Percentiles rank a stretch among this genome's conserved stretches.
Conservation (phyloP, 1,140 invertebrate genomes). For the Trichogramma pretiosum region DNA sequence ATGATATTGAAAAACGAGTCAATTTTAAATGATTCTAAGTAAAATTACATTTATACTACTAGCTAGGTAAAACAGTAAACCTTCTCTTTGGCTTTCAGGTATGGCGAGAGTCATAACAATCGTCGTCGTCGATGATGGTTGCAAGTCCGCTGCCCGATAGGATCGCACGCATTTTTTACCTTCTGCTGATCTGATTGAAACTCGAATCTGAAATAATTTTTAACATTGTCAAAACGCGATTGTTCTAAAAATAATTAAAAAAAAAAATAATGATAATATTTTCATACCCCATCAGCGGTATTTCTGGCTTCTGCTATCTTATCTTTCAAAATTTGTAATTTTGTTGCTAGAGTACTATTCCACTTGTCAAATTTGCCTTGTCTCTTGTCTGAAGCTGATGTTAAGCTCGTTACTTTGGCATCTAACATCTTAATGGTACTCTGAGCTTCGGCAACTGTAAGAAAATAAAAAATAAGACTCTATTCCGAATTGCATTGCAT, state of each 20-base stretch:
- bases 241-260: not conserved
- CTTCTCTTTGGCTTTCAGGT: constrained; percentile 50
- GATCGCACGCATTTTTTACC: constrained; percentile 63
- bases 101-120: constrained; percentile 61
- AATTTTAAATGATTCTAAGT: not conserved
- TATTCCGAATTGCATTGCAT: constrained; percentile 3
- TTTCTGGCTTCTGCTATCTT: constrained; percentile 71
- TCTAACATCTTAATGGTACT: constrained; percentile 48
- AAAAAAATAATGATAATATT: not conserved
- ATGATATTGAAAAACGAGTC: not conserved
- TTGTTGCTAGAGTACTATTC: constrained; percentile 51
- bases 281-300: constrained; percentile 68
- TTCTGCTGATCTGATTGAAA: constrained; percentile 59
- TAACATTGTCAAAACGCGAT: not conserved
- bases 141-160: constrained; percentile 54
- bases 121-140: constrained; percentile 61
- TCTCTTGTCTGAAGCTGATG: constrained; percentile 45
- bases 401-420: constrained; percentile 47
- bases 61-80: constrained; percentile 59
- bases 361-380: constrained; percentile 52
- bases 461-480: constrained; percentile 4
- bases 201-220: constrained; percentile 56
- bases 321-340: constrained; percentile 59
- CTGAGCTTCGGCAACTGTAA: constrained; percentile 49
- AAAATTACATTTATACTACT: constrained; percentile 49